Evolutionary conservation across 2,888 invertebrate genomes (phyloP).

Genomic region (Lobophora halterata): DNA sequence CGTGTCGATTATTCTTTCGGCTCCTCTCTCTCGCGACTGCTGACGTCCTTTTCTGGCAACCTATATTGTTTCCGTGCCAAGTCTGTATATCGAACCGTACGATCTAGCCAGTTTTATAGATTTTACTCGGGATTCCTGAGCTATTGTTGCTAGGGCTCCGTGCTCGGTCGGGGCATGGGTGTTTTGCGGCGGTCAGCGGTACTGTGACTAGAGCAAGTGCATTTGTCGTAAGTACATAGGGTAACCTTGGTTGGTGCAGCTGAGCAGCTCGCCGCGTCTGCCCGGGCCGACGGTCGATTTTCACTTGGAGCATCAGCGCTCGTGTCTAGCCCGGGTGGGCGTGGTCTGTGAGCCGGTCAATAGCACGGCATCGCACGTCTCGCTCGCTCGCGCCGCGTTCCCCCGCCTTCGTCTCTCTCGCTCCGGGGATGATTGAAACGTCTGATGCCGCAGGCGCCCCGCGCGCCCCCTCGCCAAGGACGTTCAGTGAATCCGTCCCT

Average conservation of each 20-base stretch:
- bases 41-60: constrained; percentile 68
- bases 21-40: constrained; percentile 55
- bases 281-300: constrained; percentile 79
- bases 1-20: constrained; percentile 53
- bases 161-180: constrained; percentile 31
- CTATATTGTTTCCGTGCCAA: constrained; percentile 69
- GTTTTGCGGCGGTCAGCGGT: constrained; percentile 27
- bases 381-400: constrained; percentile 46
- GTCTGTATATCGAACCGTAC: constrained; percentile 63
- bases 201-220: constrained; percentile 50
- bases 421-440: constrained; percentile 80
- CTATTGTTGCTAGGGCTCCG: constrained; percentile 35
- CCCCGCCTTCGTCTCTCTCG: constrained; percentile 54
- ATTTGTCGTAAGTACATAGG: constrained; percentile 50
- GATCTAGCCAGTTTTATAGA: constrained; percentile 59
- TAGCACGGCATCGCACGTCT: constrained; percentile 71
- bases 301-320: constrained; percentile 76
- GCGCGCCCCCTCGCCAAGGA: constrained; percentile 77
- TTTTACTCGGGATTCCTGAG: constrained; percentile 41
- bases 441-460: constrained; percentile 81
- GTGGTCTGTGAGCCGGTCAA: constrained; percentile 79
- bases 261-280: constrained; percentile 67
- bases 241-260: constrained; percentile 74
- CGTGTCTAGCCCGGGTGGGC: constrained; percentile 79
- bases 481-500: constrained; percentile 81